Base-by-base conservation (phyloP, 2,888 invertebrate species). In the Frankliniella fusca region DNA sequence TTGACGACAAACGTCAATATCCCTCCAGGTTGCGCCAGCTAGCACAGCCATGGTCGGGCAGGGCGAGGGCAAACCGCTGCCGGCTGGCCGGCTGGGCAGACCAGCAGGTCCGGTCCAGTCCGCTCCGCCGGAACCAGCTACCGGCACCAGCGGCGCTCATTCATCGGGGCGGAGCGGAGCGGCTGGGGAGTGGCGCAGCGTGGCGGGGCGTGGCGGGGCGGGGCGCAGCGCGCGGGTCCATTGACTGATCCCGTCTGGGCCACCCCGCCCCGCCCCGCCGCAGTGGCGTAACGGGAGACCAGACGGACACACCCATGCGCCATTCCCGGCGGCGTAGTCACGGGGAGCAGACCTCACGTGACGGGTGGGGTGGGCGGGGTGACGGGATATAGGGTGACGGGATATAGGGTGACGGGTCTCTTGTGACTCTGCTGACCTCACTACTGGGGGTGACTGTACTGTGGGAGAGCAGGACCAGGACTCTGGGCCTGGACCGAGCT, bases 211-310 rank as follows among this genome's bases (percentile, higher is more conserved):
- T 18, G 15, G 15, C 7, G 54, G 15, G 54, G 7, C 54, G 54
- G 3, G 54, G 54, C 54, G 54, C 54, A 18, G 54, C 54, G 61
- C 20, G 5, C 15, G 61, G 61, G 27, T 76, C 70, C 70, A 76
- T 76, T 76, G 23, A 76, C 70, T 76, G 27, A 27, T 76, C 70
- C 23, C 20, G 61, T 7, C 38, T 38, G 61, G 61, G 18, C 61
- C 61, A 18, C 61, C 20, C 61, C 7, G 70, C 23, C 70, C 38
- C 38, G 38, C 38, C 38, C 38, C 38, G 38, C 38, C 38, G 38
- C 38, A 76, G 70, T 76, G 70, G 70, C 70, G 70, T 76, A 76
- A 76, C 70, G 70, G 70, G 27, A 76, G 70, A 5, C 54, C 38
- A 38, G 38, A 38, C 38, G 38, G 38, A 38, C 38, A 38, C 38